Conservation (phyloP, 2,113 vertebrate species). For the Castor canadensis region DNA sequence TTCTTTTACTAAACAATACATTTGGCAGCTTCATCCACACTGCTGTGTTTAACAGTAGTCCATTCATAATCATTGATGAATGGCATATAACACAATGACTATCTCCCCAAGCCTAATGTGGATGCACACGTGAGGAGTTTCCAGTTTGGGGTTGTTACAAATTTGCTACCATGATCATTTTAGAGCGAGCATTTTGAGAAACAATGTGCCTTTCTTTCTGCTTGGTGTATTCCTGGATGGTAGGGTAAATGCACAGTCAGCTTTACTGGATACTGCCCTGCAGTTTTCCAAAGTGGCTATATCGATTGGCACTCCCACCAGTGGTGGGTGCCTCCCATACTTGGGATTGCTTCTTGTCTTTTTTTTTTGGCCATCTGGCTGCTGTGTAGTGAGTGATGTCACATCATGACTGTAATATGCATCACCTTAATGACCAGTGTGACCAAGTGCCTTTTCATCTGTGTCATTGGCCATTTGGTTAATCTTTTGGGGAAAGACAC, state of each 20-base stretch:
- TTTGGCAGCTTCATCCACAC: accelerated
- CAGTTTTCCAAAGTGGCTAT: neutral
- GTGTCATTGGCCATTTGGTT: neutral
- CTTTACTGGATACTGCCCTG: neutral
- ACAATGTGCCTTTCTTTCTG: accelerated
- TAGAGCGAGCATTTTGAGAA: neutral
- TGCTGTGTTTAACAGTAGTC: accelerated
- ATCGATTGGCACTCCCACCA: accelerated
- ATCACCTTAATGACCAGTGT: neutral
- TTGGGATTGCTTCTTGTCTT: too few species aligned
- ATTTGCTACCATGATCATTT: neutral
- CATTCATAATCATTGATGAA: neutral
- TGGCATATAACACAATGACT: neutral
- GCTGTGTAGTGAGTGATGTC: neutral
- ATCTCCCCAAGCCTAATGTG: accelerated
- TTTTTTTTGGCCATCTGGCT: neutral
- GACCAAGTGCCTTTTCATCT: neutral
- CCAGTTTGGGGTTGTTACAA: neutral
- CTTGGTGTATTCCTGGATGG: neutral
- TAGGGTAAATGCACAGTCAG: neutral
- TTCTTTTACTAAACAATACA: neutral
- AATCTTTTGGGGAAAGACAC: neutral
- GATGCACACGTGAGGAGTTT: neutral
- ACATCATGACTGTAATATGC: neutral
- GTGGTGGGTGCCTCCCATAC: neutral